Percentiles rank a stretch among this genome's conserved stretches.
Conservation (phyloP, 35 echinoderm and acorn worm species). For the Acanthaster planci region DNA sequence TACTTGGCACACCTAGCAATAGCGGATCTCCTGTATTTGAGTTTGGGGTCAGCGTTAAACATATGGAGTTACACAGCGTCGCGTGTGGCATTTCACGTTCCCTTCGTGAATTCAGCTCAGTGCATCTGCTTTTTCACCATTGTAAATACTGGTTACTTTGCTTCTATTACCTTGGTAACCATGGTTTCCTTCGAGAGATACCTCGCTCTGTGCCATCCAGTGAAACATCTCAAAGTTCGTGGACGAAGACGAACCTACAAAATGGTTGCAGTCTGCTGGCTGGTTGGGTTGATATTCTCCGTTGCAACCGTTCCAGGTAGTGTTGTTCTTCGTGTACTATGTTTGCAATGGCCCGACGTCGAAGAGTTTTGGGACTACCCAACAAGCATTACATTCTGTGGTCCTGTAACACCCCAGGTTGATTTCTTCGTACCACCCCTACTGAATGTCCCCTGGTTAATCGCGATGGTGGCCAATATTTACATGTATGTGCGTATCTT, state of each 20-base stretch:
- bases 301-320: not conserved
- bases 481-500: conserved; percentile 20
- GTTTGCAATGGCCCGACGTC: not conserved
- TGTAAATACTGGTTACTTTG: conserved; percentile 8
- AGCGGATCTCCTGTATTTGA: not conserved
- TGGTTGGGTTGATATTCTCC: not conserved
- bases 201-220: not conserved
- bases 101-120: not conserved
- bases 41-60: not conserved
- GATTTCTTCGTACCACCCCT: not conserved
- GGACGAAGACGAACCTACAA: not conserved
- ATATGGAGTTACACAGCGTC: not conserved
- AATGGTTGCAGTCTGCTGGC: not conserved
- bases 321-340: not conserved
- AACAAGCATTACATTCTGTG: not conserved
- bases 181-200: conserved; percentile 2
- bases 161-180: conserved; percentile 19
- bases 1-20: not conserved
- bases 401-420: not conserved
- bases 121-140: not conserved
- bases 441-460: not conserved
- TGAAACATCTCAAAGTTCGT: not conserved
- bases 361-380: not conserved
- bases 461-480: not conserved
- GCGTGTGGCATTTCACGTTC: not conserved